phyloP scores from a whole-genome alignment of 2,113 vertebrate genomes.

The Pelmatolapia mariae region DNA sequence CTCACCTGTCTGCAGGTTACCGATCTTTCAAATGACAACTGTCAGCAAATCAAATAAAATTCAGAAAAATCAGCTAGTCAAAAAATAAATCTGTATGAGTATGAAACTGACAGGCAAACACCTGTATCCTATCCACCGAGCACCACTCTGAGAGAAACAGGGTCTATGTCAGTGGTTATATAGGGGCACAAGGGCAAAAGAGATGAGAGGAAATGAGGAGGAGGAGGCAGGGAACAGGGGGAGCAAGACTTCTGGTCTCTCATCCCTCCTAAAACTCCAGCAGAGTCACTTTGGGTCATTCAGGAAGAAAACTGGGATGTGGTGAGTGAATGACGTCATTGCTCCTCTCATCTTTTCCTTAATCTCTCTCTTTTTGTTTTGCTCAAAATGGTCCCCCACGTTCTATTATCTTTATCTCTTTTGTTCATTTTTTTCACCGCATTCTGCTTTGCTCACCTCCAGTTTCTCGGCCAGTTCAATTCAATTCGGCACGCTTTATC shows the following conservation, averaged over 20 bases:
- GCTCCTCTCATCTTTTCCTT: background rate
- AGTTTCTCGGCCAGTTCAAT: background rate
- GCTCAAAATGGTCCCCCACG: background rate
- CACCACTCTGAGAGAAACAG: background rate
- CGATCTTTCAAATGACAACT: background rate
- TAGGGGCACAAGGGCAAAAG: slow-evolving; percentile 18
- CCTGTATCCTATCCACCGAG: background rate
- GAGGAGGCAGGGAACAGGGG: background rate
- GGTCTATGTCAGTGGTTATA: slow-evolving; percentile 44
- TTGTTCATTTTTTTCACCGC: background rate
- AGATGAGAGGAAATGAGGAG: slow-evolving; percentile 23
- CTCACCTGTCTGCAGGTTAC: background rate
- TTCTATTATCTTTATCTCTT: background rate
- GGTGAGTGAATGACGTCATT: background rate
- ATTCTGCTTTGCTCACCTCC: background rate
- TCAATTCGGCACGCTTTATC: background rate
- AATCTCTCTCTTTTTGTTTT: background rate
- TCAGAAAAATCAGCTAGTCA: background rate
- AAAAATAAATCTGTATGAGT: background rate
- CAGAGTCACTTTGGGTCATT: background rate
- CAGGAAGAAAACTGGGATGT: background rate
- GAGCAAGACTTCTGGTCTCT: background rate
- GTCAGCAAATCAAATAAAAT: background rate
- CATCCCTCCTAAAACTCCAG: background rate
- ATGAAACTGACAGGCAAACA: background rate